These are phyloP conservation scores for Epizoanthus rinbou DNA, from an alignment of 92 coral and sea anemone genomes.

Conservation along the genomic window DNA sequence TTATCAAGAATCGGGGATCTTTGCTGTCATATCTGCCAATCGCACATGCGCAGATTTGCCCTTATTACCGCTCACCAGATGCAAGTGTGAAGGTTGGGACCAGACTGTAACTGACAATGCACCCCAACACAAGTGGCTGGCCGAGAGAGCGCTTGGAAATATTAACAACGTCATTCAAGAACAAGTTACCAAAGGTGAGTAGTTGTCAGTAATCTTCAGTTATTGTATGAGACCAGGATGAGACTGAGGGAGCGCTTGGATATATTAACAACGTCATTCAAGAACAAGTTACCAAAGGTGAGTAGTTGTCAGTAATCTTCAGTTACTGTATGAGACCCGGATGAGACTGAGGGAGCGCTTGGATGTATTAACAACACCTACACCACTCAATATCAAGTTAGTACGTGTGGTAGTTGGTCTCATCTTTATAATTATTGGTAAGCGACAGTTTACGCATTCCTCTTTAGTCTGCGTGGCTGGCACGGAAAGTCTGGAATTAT, in stretches of 20 bases:
- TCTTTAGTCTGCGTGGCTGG: no score
- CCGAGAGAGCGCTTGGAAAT: conserved; percentile 62
- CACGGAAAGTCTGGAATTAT: no score
- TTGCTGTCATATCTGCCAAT: conserved; percentile 38
- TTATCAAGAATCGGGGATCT: conserved; percentile 48
- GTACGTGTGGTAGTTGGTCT: no score
- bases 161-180: conserved; percentile 61
- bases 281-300: conserved; percentile 59
- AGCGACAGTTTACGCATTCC: no score
- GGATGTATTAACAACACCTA: no score
- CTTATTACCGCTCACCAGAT: conserved; percentile 57
- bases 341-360: no score
- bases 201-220: neutral
- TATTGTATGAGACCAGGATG: conserved; percentile 36
- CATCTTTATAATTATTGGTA: no score
- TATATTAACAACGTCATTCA: conserved; percentile 47
- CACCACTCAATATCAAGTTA: no score
- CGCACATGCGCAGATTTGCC: conserved; percentile 61
- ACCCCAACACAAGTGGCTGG: conserved; percentile 55
- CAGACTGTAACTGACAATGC: conserved; percentile 50
- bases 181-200: conserved; percentile 57
- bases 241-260: conserved; percentile 57
- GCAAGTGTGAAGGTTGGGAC: conserved; percentile 70
- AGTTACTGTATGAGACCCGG: neutral
- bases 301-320: neutral